Conservation (phyloP, 2,113 vertebrate genomes). For the Nycticebus coucang region DNA sequence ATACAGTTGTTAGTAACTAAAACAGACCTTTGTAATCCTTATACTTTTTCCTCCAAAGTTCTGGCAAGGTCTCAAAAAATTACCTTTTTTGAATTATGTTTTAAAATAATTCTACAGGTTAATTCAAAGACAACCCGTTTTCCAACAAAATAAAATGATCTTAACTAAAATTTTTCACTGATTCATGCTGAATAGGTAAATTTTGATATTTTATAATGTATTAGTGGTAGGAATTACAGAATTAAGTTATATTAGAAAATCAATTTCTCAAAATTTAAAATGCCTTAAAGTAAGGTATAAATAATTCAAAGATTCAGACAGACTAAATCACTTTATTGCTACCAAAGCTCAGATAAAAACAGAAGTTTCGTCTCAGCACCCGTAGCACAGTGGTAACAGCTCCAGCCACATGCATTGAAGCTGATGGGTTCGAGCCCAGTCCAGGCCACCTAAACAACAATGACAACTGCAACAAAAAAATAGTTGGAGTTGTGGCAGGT, state of each 20-base stretch:
- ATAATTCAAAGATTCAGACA: not conserved
- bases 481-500: no score
- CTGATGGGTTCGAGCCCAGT: no score
- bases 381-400: no score
- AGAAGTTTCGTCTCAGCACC: not conserved
- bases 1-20: conserved; percentile 20
- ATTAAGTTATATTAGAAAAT: not conserved
- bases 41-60: not conserved
- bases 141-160: not conserved
- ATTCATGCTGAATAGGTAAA: not conserved
- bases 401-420: no score
- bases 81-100: not conserved
- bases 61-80: conserved; percentile 7
- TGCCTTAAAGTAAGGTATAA: not conserved
- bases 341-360: not conserved
- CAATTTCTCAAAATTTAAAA: conserved; percentile 20
- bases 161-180: conserved; percentile 1
- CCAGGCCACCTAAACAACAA: no score
- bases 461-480: no score
- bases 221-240: not conserved
- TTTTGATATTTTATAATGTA: not conserved
- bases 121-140: not conserved
- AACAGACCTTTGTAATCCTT: not conserved
- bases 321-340: not conserved
- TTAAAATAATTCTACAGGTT: not conserved